Conservation (phyloP, 1,140 invertebrate genomes). For the Drosophila dunni region DNA sequence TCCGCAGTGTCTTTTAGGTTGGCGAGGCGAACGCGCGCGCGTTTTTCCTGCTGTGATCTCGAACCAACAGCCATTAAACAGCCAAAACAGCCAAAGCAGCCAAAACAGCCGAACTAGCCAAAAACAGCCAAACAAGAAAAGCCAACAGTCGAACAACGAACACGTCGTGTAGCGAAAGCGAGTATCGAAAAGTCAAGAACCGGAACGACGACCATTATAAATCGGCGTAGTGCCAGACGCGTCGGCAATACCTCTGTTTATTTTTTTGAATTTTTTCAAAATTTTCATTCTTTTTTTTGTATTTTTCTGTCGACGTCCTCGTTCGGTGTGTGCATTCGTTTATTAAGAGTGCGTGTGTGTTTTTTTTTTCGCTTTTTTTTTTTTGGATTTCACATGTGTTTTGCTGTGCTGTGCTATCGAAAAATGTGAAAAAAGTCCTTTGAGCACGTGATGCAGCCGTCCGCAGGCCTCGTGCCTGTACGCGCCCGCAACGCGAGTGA, state of each 20-base stretch:
- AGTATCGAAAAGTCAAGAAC: constrained; percentile 1
- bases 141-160: constrained; percentile 10
- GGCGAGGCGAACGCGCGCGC: constrained; percentile 76
- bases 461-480: constrained; percentile 40
- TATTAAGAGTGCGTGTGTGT: not conserved
- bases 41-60: constrained; percentile 60
- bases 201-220: not conserved
- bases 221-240: constrained; percentile 12
- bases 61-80: constrained; percentile 26
- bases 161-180: constrained; percentile 13
- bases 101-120: constrained; percentile 5
- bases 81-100: not conserved
- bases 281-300: constrained; percentile 4
- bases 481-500: constrained; percentile 28
- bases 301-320: constrained; percentile 11
- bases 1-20: constrained; percentile 79
- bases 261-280: not conserved
- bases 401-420: constrained; percentile 10
- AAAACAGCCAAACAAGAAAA: not conserved
- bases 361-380: constrained; percentile 4
- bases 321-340: not conserved
- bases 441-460: constrained; percentile 42
- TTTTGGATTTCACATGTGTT: not conserved
- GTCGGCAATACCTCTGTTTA: constrained; percentile 19
- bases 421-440: constrained; percentile 44